Evolutionary conservation across 2,888 invertebrate genomes (phyloP).

Genomic region (Ellobium chinense): DNA sequence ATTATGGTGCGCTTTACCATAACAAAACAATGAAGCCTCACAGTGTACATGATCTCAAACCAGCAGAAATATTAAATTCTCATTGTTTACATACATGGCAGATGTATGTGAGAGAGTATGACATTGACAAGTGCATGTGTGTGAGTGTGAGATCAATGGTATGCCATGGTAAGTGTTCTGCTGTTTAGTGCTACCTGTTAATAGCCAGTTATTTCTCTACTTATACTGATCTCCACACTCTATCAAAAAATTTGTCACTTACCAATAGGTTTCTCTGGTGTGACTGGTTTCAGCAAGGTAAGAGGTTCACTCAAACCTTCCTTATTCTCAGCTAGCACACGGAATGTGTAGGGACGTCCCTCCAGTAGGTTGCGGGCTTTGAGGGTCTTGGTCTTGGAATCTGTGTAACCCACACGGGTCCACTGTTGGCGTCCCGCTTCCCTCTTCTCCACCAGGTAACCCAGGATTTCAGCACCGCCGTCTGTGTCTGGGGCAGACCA

Average conservation of each 20-base stretch:
- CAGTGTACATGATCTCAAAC: too few relatives aligned
- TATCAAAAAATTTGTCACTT: constrained; percentile 13
- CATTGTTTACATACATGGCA: too few relatives aligned
- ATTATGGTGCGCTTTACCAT: too few relatives aligned
- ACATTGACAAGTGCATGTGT: too few relatives aligned
- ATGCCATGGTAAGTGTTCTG: too few relatives aligned
- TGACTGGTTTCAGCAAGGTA: constrained; percentile 66
- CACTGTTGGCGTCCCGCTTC: constrained; percentile 66
- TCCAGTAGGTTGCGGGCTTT: constrained; percentile 70
- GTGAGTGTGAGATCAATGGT: too few relatives aligned
- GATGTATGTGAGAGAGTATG: too few relatives aligned
- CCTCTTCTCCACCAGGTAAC: constrained; percentile 70
- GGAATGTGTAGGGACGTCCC: constrained; percentile 75
- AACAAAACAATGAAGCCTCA: too few relatives aligned
- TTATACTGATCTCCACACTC: too few relatives aligned
- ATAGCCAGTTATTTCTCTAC: too few relatives aligned
- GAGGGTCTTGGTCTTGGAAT: constrained; percentile 46
- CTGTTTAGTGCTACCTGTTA: too few relatives aligned
- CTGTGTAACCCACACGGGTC: constrained; percentile 85
- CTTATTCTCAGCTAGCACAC: constrained; percentile 74
- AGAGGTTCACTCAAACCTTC: constrained; percentile 74
- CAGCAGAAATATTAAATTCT: too few relatives aligned
- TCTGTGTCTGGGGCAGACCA: constrained; percentile 78
- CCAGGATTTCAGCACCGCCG: constrained; percentile 71
- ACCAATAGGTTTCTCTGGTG: constrained; percentile 62